Base-by-base conservation (phyloP, 2,888 invertebrate genomes). In the Cataglyphis cursor region DNA sequence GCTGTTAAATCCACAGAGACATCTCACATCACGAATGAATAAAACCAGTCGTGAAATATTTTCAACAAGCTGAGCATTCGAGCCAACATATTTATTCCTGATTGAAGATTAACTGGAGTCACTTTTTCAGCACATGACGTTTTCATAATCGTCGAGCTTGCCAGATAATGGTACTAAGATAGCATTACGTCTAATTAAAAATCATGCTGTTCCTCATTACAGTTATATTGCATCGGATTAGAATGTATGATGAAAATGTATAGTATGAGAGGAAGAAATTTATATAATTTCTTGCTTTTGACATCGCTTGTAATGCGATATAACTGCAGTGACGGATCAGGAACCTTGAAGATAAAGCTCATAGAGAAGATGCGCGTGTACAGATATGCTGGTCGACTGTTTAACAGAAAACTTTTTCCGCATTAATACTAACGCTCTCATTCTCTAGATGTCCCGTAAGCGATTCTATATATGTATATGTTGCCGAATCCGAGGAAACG, bases 21-120 rank as follows among this genome's bases (percentile, higher is more conserved):
- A 87, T 90, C 89, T 90, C 86, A 85, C 90, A 88, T 88, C 89
- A 87, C 89, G 65, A 90, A 90, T 90, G 86, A 88, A 90, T 86
- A 88, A 24, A 51, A 35, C 24, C 15, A 21, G 6, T 76, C 59
- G 54, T 74, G 21, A 84, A 81, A 83, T 64, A 51, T 51, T 81
- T 82, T 78, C 74, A 48, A 24, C 31, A 38, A 51, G n/a, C 68
- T 78, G 5, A 88, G 75, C 21, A 15, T 61, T 82, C 28, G 54
- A 73, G 73, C 12, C 12, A 41, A 75, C 64, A 51, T 65, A 51
- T 75, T 48, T 64, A 38, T 75, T 61, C 12, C 15, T 12, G 1
- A 54, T 54, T 54, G n/a, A 61, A 21, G 24, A 24, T 28, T 35
- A 18, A 15, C n/a, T 15, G 75, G 24, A 15, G 12, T 38, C 66